A percentile compares a stretch with the other conserved stretches of the same genome.
These are phyloP conservation scores for Pandemis cinnamomeana DNA, from an alignment of 2,888 invertebrate genomes.

Conservation along the genomic window DNA sequence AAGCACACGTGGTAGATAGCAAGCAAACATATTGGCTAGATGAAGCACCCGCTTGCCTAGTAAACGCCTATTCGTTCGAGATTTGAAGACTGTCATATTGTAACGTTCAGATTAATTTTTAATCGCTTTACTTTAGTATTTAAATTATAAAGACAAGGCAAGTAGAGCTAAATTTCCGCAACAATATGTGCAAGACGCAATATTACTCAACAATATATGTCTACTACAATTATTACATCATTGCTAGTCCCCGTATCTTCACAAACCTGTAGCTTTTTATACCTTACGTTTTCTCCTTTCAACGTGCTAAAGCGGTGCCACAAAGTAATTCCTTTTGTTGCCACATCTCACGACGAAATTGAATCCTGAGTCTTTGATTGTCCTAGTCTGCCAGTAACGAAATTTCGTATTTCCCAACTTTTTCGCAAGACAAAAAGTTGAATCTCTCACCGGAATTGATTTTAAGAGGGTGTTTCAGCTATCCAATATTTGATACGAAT, in stretches of 20 bases:
- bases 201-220: not conserved
- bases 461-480: not conserved
- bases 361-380: not conserved
- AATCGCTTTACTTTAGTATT: too few relatives aligned
- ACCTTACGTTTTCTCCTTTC: not conserved
- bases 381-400: not conserved
- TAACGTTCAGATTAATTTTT: too few relatives aligned
- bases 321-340: not conserved
- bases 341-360: not conserved
- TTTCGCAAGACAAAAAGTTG: not conserved
- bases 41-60: too few relatives aligned
- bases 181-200: not conserved
- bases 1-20: too few relatives aligned
- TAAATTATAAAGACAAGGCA: not conserved
- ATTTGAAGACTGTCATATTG: too few relatives aligned
- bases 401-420: not conserved
- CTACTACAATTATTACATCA: not conserved
- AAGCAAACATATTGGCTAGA: too few relatives aligned
- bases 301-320: not conserved
- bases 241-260: not conserved
- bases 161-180: not conserved
- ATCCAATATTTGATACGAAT: not conserved
- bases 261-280: not conserved
- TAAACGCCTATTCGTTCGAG: too few relatives aligned
- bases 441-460: not conserved